Evolutionary conservation across 2,113 vertebrate genomes (phyloP).

Genomic region (Stercorarius parasiticus): DNA sequence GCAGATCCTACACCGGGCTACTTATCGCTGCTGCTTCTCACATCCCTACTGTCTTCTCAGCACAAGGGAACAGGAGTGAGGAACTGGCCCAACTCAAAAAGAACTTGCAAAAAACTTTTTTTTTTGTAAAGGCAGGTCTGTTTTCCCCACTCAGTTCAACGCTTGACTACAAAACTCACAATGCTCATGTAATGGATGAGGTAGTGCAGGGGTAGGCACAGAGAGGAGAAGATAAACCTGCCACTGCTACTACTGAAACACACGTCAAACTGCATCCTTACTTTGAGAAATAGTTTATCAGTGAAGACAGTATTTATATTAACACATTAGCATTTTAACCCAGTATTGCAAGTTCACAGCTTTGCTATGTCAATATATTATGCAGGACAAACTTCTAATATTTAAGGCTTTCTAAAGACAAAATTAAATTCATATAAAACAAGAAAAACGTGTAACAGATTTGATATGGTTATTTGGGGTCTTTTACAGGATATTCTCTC

Average conservation of each 20-base stretch:
- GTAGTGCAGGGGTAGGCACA: rapidly evolving
- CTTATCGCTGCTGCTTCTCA: neutral
- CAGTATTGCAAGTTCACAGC: neutral
- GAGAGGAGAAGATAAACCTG: neutral
- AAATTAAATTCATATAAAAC: neutral
- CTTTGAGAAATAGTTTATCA: neutral
- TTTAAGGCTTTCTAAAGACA: neutral
- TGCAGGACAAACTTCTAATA: neutral
- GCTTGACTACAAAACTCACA: neutral
- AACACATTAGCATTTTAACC: neutral
- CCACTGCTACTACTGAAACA: rapidly evolving
- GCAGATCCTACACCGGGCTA: neutral
- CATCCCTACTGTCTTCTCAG: neutral
- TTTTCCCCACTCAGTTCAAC: neutral
- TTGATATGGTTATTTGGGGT: neutral
- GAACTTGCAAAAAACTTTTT: neutral
- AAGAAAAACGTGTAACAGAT: neutral
- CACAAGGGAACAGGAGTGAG: neutral
- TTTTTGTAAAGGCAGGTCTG: neutral
- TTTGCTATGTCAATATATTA: neutral
- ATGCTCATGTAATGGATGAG: rapidly evolving
- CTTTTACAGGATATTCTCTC: neutral
- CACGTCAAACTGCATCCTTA: rapidly evolving
- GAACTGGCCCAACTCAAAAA: neutral
- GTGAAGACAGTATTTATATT: neutral